Base-by-base conservation (phyloP, 2,113 vertebrate genomes). In the Grantiella picta region DNA sequence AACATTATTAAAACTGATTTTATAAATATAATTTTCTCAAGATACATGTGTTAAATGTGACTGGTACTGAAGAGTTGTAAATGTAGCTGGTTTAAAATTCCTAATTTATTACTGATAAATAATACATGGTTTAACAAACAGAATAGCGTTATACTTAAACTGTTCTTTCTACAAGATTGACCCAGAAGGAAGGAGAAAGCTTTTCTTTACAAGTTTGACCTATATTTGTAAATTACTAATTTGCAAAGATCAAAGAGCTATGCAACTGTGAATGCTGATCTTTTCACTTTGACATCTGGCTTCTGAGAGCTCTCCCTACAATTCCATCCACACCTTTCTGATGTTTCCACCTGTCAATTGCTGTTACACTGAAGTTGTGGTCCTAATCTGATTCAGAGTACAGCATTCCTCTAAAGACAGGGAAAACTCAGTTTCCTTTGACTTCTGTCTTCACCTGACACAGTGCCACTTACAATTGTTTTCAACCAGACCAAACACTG, bases 1-100 rank as follows among this genome's bases (percentile, higher is more conserved):
- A 97, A 96, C 94, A 96, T 96, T 97, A 97, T 97, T 97, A 97
- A 97, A 98, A 90, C 70, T 80, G 77, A 85, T 96, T 97, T 96
- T 95, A 96, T 96, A 95, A 97, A 96, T 94, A 95, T 91, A 33
- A 91, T 96, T 96, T 98, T 98, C 91, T 94, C 23, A 9, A 91
- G 92, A 93, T 95, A 78, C 84, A 89, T 90, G 77, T 97, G 91
- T 95, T 95, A 93, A 85, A 53, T 86, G 59, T 96, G 91, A 91
- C 85, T 89, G 22, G 73, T 92, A 79, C 90, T 93, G 88, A 80
- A 95, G 92, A 77, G 81, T 6, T 90, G 80, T 86, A 95, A 89
- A 83, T 85, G 91, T 84, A 84, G 76, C 50, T 88, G 73, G 82
- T 91, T 94, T 96, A 94, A 96, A 93, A 96, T 93, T 91, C 66